Base-by-base conservation (phyloP, 2,888 invertebrate species). In the Patella caerulea region DNA sequence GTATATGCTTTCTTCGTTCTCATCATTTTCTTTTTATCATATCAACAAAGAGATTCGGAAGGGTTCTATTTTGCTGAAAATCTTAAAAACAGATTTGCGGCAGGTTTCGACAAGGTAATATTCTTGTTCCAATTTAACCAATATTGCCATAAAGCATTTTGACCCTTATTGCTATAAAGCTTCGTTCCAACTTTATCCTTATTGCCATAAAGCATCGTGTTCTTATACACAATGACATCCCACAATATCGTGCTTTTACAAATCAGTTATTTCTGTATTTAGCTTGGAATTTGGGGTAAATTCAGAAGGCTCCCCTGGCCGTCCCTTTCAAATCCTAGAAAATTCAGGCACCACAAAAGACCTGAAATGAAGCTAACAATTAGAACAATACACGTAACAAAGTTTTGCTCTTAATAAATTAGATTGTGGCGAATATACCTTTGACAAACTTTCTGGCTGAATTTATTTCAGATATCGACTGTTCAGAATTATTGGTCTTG, bases 11-110 rank as follows among this genome's bases (percentile, higher is more conserved):
- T 91, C 82, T 91, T 91, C 82, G 85, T 91, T 11, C 79, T 91
- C 4, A 83, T 91, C 71, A 84, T 91, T 45, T 91, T 91, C 86
- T 91, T 91, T 87, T 81, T 91, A 56, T 91, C 91, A 54, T 91
- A 91, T 82, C 91, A 91, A 82, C 88, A 90, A 74, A 83, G 91
- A 17, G 90, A 90, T 80, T 84, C 85, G 7, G 82, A 86, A 77
- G 90, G 90, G 5, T 91, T 83, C 82, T 70, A 78, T 15, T 86
- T 85, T 74, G 86, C 87, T 9, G 80, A 84, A 59, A 90, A 88
- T 80, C 81, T 91, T 73, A 87, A 86, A 76, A 87, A 86, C 74
- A 86, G 82, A 29, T 90, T 91, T 82, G 80, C 84, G n/a, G 80
- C 79, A 52, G 83, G 82, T n/a, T 87, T 87, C 74, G 82, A 86